phyloP scores from a whole-genome alignment of 2,113 vertebrate genomes.

The Taurulus bubalis region DNA sequence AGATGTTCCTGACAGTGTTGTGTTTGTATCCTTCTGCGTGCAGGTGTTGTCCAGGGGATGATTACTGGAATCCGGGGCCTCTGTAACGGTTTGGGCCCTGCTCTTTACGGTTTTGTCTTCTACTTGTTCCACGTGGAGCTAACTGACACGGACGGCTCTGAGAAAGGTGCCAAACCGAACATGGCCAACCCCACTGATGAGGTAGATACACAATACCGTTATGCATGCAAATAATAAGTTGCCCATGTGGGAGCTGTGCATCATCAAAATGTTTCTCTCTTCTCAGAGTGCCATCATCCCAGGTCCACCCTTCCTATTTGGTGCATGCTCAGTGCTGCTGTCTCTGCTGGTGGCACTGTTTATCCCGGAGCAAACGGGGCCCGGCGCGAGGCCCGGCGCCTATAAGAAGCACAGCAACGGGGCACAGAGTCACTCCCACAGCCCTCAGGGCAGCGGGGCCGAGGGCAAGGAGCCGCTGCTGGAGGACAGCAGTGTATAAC shows the following conservation, averaged over 20 bases:
- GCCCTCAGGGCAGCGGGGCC: conserved; percentile 85
- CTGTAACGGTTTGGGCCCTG: conserved; percentile 90
- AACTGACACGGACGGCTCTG: conserved; percentile 85
- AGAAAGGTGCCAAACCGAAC: conserved; percentile 86
- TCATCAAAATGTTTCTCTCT: neutral
- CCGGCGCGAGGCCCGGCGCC: conserved; percentile 83
- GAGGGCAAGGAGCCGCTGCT: conserved; percentile 93
- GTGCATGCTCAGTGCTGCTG: conserved; percentile 92
- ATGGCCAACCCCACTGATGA: conserved; percentile 94
- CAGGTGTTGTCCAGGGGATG: conserved; percentile 94
- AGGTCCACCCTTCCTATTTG: conserved; percentile 93
- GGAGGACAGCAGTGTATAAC: conserved; percentile 92
- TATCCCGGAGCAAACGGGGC: conserved; percentile 90
- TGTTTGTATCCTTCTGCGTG: neutral
- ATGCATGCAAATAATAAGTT: neutral
- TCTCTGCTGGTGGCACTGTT: conserved; percentile 93
- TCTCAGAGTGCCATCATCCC: conserved; percentile 92
- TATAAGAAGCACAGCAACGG: conserved; percentile 91
- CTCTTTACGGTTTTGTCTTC: conserved; percentile 91
- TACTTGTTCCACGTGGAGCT: conserved; percentile 92
- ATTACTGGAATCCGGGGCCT: conserved; percentile 92
- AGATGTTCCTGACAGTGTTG: neutral
- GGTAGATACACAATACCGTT: conserved; percentile 70
- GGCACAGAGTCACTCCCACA: conserved; percentile 88
- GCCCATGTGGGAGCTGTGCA: neutral